phyloP scores from a whole-genome alignment of 2,113 vertebrate species.

The Litocranius walleri region DNA sequence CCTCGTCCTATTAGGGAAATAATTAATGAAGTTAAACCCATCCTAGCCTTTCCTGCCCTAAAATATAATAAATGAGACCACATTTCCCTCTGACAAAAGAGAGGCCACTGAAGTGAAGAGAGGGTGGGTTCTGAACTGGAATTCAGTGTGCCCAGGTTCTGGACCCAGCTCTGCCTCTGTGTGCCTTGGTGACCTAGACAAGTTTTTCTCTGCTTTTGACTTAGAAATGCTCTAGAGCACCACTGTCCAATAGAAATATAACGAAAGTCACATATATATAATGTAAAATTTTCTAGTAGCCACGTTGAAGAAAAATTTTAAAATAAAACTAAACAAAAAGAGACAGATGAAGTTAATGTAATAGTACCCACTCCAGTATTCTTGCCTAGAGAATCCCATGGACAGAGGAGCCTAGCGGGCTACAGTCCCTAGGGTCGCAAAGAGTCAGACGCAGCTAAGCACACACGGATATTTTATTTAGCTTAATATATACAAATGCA shows the following conservation, averaged over 20 bases:
- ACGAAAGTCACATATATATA: background rate
- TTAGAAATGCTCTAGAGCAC: background rate
- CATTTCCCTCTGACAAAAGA: background rate
- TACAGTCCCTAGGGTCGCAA: background rate
- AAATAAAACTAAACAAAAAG: background rate
- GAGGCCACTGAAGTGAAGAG: background rate
- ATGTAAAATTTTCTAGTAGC: background rate
- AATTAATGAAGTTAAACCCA: background rate
- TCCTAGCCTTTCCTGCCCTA: background rate
- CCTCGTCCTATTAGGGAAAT: background rate
- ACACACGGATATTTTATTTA: background rate
- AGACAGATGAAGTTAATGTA: background rate
- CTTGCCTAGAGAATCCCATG: background rate
- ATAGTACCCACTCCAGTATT: background rate
- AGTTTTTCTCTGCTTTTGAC: background rate
- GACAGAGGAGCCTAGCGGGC: background rate
- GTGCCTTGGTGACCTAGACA: background rate
- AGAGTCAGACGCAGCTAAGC: background rate
- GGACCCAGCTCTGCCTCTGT: background rate
- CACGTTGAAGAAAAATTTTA: background rate
- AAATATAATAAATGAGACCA: background rate
- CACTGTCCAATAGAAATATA: background rate
- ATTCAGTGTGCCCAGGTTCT: background rate
- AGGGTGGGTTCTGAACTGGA: background rate
- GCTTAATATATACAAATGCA: background rate